Conservation (phyloP, 2,888 invertebrate genomes). For the Leucophora obtusa region DNA sequence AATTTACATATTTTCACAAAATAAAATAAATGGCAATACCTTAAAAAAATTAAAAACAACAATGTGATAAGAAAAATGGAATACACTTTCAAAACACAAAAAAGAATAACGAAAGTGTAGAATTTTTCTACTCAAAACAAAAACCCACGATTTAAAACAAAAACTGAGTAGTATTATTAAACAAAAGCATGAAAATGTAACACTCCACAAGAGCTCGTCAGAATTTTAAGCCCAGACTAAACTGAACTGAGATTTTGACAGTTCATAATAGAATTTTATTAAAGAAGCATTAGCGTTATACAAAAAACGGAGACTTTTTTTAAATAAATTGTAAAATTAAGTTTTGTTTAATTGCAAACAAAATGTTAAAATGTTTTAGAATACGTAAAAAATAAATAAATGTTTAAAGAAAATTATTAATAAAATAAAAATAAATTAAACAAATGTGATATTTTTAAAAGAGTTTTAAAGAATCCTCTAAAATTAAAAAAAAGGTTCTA, state of each 20-base stretch:
- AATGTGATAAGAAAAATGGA: background rate
- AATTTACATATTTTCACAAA: background rate
- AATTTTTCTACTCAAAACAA: slow-evolving; percentile 14
- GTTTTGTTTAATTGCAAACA: slow-evolving; percentile 4
- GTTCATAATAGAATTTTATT: slow-evolving; percentile 38
- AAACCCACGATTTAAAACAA: slow-evolving; percentile 19
- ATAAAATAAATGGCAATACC: slow-evolving; percentile 1
- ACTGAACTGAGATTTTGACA: slow-evolving; percentile 47
- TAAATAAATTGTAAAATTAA: background rate
- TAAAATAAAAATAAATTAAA: slow-evolving; percentile 1
- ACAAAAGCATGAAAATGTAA: slow-evolving; percentile 2
- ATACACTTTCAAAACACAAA: background rate
- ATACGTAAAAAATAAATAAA: slow-evolving; percentile 59
- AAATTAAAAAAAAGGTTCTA: background rate
- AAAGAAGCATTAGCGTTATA: slow-evolving; percentile 24
- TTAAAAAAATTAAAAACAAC: background rate
- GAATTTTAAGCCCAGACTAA: background rate
- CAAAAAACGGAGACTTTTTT: background rate
- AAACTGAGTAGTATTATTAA: slow-evolving; percentile 22
- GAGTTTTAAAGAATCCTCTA: background rate
- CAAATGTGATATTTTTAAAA: slow-evolving; percentile 32
- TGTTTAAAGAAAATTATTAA: slow-evolving; percentile 6
- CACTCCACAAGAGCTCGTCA: background rate
- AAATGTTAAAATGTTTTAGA: slow-evolving; percentile 63
- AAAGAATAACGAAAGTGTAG: slow-evolving; percentile 8